These are phyloP conservation scores for Oceanodroma leucorhoa DNA, from an alignment of 2,797 vertebrate genomes.

Conservation along the genomic window DNA sequence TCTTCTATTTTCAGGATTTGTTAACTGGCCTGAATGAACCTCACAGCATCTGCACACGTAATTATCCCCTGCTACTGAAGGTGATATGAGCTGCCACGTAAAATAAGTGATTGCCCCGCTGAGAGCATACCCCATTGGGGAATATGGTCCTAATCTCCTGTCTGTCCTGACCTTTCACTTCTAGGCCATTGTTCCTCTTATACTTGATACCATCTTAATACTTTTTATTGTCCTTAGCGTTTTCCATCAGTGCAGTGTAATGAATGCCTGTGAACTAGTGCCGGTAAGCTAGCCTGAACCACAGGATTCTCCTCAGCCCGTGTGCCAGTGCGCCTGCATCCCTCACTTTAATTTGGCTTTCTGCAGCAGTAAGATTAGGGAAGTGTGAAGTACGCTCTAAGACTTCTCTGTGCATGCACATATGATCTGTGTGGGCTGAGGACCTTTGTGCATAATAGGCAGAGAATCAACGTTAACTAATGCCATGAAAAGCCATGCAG, in stretches of 20 bases:
- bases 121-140: not conserved
- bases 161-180: not conserved
- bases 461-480: not conserved
- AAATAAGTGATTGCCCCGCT: not conserved
- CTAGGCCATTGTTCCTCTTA: not conserved
- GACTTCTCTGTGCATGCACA: not conserved
- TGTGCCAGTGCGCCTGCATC: not conserved
- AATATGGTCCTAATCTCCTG: not conserved
- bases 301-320: not conserved
- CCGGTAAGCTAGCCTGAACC: not conserved
- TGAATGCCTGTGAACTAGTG: not conserved
- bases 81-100: not conserved
- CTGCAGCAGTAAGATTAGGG: not conserved
- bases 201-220: not conserved
- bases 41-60: not conserved
- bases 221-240: not conserved
- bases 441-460: not conserved
- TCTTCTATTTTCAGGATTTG: not conserved
- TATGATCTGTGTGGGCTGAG: not conserved
- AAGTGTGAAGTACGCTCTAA: accelerated
- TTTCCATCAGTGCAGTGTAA: not conserved
- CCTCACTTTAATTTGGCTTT: not conserved
- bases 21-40: not conserved
- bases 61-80: not conserved
- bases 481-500: not conserved